These are phyloP conservation scores for Eustalomyia histrio DNA, from an alignment of 2,888 invertebrate species.

Conservation along the genomic window DNA sequence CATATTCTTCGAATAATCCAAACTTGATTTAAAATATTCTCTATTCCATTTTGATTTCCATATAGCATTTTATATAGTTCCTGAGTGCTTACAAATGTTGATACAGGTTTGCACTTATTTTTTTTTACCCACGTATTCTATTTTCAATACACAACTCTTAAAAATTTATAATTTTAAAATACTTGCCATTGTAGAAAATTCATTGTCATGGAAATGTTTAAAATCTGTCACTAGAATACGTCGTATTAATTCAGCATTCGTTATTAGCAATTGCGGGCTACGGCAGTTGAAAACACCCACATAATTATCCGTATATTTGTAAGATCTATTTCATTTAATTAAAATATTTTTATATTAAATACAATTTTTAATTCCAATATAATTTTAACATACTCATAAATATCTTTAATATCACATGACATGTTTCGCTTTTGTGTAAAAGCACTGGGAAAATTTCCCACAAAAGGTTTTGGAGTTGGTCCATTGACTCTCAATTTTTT, in stretches of 20 bases:
- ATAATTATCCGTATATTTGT: constrained; percentile 71
- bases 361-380: not conserved
- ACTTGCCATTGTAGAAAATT: constrained; percentile 70
- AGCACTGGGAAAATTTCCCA: constrained; percentile 76
- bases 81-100: too few species aligned
- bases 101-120: too few species aligned
- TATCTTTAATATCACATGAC: constrained; percentile 76
- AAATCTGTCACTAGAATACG: constrained; percentile 79
- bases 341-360: not conserved
- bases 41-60: too few species aligned
- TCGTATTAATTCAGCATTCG: constrained; percentile 75
- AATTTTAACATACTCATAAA: constrained; percentile 75
- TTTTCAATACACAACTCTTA: too few species aligned
- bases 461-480: constrained; percentile 73
- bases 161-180: not conserved
- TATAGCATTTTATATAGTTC: too few species aligned
- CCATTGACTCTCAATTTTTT: constrained; percentile 75
- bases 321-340: constrained; percentile 64
- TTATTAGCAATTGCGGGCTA: constrained; percentile 76
- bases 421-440: constrained; percentile 72
- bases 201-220: constrained; percentile 77
- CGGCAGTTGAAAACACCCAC: constrained; percentile 78
- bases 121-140: too few species aligned
- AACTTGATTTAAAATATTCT: too few species aligned
- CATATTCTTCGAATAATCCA: too few species aligned